Percentiles rank a stretch among this genome's conserved stretches.
Conservation (phyloP, 2,113 vertebrate genomes). For the Oreochromis spilurus region DNA sequence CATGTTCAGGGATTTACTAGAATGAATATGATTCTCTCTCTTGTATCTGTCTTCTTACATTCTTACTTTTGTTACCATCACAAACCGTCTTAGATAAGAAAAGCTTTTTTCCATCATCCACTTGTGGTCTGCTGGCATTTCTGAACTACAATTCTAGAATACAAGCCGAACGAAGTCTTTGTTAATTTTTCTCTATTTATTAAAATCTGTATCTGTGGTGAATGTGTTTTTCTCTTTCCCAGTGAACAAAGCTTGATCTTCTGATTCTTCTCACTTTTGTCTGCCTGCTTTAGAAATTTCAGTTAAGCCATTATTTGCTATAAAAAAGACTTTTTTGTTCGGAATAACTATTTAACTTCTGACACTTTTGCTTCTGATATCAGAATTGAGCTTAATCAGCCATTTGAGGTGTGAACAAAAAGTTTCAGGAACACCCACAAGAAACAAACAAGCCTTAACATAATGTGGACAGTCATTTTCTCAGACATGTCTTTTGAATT, state of each 20-base stretch:
- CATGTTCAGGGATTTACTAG: background rate
- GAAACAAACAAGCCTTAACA: background rate
- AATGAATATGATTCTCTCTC: background rate
- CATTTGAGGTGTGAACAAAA: background rate
- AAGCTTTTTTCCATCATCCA: background rate
- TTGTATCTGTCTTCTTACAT: background rate
- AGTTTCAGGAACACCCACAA: background rate
- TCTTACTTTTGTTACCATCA: background rate
- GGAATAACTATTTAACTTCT: background rate
- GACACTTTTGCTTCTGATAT: background rate
- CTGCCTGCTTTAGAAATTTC: background rate
- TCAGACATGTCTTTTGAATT: background rate
- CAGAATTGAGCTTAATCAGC: background rate
- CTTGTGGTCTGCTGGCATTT: background rate
- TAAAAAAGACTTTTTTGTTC: background rate
- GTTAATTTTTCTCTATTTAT: background rate
- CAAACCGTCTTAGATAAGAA: background rate
- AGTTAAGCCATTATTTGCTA: background rate
- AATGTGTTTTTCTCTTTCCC: background rate
- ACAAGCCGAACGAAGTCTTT: background rate
- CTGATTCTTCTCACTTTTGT: background rate
- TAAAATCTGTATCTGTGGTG: background rate
- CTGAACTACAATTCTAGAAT: background rate
- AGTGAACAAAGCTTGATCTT: background rate
- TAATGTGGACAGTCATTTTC: background rate